Evolutionary conservation across 2,797 vertebrate species (phyloP).

Genomic region (Alosa sapidissima): DNA sequence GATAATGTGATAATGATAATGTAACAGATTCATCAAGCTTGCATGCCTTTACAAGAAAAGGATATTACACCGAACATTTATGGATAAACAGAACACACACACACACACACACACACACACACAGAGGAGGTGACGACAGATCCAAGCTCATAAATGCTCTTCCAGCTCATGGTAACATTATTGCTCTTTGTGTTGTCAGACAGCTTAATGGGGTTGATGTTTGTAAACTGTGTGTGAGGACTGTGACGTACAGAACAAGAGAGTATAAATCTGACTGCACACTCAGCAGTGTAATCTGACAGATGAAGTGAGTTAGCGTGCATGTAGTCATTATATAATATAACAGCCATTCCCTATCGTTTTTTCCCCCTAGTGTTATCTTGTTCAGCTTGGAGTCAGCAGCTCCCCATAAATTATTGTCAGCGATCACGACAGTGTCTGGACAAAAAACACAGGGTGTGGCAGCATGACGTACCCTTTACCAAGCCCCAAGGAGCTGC

Average conservation of each 20-base stretch:
- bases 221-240: constrained; percentile 26
- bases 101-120: background rate
- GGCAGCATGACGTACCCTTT: too few relatives aligned
- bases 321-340: constrained; percentile 42
- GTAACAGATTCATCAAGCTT: too few relatives aligned
- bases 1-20: too few relatives aligned
- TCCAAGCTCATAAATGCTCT: constrained; percentile 49
- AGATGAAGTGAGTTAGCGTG: constrained; percentile 33
- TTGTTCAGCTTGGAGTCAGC: too few relatives aligned
- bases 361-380: background rate
- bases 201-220: constrained; percentile 31
- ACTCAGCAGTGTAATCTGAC: constrained; percentile 35
- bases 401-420: too few relatives aligned
- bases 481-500: too few relatives aligned
- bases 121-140: constrained; percentile 46
- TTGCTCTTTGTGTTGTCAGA: constrained; percentile 39
- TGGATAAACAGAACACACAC: background rate
- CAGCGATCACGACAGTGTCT: too few relatives aligned
- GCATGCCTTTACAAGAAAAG: too few relatives aligned
- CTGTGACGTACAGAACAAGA: constrained; percentile 24
- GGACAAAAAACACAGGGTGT: too few relatives aligned
- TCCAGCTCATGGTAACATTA: constrained; percentile 37
- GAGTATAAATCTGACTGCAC: constrained; percentile 26
- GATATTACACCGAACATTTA: too few relatives aligned
- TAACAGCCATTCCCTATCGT: constrained; percentile 27